Percentiles rank a stretch among this genome's conserved stretches.
phyloP scores from a whole-genome alignment of 2,888 invertebrate genomes.

The Myathropa florea region DNA sequence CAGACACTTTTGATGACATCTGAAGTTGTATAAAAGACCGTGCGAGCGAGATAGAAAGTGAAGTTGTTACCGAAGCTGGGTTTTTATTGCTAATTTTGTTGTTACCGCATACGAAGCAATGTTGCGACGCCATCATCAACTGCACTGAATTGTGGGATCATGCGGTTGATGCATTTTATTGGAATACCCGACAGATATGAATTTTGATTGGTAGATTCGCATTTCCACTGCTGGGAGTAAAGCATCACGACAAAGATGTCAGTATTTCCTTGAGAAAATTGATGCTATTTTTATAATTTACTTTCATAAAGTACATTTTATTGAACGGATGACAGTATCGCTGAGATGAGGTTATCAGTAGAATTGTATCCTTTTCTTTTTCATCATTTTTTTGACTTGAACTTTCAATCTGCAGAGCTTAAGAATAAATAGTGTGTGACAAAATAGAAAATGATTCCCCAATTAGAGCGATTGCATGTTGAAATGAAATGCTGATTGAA shows the following conservation, averaged over 20 bases:
- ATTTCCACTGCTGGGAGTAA: neutral
- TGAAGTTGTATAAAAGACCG: neutral
- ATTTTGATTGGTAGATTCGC: neutral
- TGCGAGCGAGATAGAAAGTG: neutral
- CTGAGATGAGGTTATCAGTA: no score
- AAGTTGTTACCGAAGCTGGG: slow-evolving; percentile 18
- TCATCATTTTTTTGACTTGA: no score
- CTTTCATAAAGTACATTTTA: neutral
- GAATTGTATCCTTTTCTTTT: no score
- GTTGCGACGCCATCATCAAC: neutral
- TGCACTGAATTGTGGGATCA: neutral
- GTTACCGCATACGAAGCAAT: slow-evolving; percentile 5
- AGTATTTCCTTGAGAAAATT: neutral
- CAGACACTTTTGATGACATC: neutral
- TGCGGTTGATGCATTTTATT: neutral
- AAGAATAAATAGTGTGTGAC: no score
- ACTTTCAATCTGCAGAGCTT: no score
- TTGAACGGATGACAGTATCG: neutral
- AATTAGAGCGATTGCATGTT: no score
- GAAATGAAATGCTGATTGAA: no score
- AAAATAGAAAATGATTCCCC: no score
- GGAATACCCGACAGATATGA: neutral
- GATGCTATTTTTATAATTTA: neutral
- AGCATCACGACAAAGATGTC: neutral
- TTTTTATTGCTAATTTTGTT: slow-evolving; percentile 8